Evolutionary conservation across 2,797 vertebrate genomes (phyloP), one percentile per base, ranked within the genome.

Genomic region (Melanotaenia pygmaea): DNA sequence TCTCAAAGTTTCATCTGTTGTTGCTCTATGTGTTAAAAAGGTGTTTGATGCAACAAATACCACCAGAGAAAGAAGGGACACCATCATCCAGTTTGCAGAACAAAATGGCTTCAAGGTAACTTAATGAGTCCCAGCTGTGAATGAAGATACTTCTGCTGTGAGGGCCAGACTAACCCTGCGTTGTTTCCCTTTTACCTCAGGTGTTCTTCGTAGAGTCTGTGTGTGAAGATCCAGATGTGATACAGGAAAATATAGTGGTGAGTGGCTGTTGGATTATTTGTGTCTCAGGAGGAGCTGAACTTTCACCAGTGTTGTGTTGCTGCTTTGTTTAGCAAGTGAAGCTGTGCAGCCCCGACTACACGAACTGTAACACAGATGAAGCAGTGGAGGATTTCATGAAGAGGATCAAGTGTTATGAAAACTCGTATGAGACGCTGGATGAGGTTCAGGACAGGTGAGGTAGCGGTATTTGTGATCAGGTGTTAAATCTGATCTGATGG

Each of bases 21-120:
- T 20, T 45, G 26, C 18, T 12, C 0, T 54, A 26, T 76, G 34
- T 47, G n/a, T 0, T 0, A 26, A 5, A 13, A 73, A 99, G 98
- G 98, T 99, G 72, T 99, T 99, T 59, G 98, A 99, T 93, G 98
- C 98, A 45, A 99, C 98, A 54, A 99, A 99, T 89, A 99, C 98
- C 3, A 99, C 98, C 61, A 94, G 98, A 81, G 98, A 99, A 83
- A 94, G 98, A 5, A 94, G 98, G 85, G 95, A 96, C 47, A 98
- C 96, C 37, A 99, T 99, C 90, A 93, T 96, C 65, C 94, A 95
- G 77, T 99, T 99, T 87, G 96, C 97, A 2, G 96, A 99, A 80
- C 97, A 98, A 92, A 98, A 99, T 12, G 96, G 96, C 4, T 99
- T 99, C 74, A 99, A 99, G 96, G 98, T 98, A 85, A 91, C 79